A percentile compares a stretch with the other conserved stretches of the same genome.
phyloP scores from a whole-genome alignment of 1,140 invertebrate species.

The Lasioglossum albipes region DNA sequence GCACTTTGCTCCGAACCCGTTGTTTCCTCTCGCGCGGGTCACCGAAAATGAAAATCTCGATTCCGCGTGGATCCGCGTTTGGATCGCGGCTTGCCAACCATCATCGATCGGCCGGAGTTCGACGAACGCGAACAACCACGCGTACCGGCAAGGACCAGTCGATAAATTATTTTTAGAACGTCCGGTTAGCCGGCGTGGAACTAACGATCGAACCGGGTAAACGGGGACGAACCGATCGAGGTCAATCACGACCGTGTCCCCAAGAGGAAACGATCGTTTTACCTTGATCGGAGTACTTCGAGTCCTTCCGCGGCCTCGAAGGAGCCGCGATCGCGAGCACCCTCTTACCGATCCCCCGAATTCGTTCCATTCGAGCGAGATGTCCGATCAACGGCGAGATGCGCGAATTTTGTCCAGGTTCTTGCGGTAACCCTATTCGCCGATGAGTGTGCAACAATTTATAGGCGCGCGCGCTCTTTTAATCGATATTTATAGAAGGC shows the following conservation, averaged over 20 bases:
- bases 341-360: too few relatives aligned
- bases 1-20: background rate
- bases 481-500: constrained; percentile 49
- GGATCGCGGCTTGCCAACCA: background rate
- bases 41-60: background rate
- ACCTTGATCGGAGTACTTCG: constrained; percentile 26
- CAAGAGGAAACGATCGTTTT: constrained; percentile 15
- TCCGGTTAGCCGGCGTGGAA: constrained; percentile 31
- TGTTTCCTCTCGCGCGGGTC: background rate
- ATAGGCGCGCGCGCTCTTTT: background rate
- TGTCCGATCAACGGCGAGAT: too few relatives aligned
- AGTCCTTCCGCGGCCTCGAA: constrained; percentile 4
- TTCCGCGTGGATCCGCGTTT: background rate
- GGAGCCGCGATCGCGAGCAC: too few relatives aligned
- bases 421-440: background rate
- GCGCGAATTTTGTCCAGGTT: too few relatives aligned
- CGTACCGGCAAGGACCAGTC: constrained; percentile 31
- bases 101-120: constrained; percentile 35
- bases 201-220: constrained; percentile 41
- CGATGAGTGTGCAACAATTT: background rate
- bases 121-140: constrained; percentile 25
- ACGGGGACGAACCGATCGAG: constrained; percentile 46
- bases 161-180: constrained; percentile 46
- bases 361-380: too few relatives aligned
- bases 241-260: constrained; percentile 13